Percentiles rank a stretch among this genome's conserved stretches.
Conservation (phyloP, 2,888 invertebrate species). For the Eristalis intricaria region DNA sequence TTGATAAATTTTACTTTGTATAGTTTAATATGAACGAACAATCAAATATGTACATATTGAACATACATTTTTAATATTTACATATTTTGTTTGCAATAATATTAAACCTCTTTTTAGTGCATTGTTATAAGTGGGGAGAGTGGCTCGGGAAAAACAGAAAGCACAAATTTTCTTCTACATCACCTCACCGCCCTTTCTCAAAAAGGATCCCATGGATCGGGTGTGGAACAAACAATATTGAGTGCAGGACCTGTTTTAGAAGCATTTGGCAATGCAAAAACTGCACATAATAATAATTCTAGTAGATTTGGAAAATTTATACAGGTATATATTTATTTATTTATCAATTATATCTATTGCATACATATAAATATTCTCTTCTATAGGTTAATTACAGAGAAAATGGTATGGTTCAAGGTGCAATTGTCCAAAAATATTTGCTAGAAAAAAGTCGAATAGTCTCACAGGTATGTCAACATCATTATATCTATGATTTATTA, state of each 20-base stretch:
- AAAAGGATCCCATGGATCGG: slow-evolving; percentile 95
- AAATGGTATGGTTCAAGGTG: slow-evolving; percentile 99
- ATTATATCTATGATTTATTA: background rate
- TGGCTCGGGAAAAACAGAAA: slow-evolving; percentile 98
- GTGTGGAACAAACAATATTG: slow-evolving; percentile 97
- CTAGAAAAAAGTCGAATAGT: slow-evolving; percentile 97
- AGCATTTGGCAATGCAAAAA: slow-evolving; percentile 99
- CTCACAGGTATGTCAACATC: slow-evolving; percentile 83
- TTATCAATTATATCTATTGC: background rate
- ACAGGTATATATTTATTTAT: slow-evolving; percentile 82
- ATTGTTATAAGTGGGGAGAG: slow-evolving; percentile 98
- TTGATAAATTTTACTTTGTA: too few species aligned
- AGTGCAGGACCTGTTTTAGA: slow-evolving; percentile 98
- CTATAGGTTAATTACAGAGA: slow-evolving; percentile 93
- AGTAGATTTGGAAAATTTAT: slow-evolving; percentile 99
- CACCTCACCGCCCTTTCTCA: slow-evolving; percentile 97
- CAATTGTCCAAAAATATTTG: slow-evolving; percentile 97
- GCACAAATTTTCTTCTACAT: slow-evolving; percentile 96
- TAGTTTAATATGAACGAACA: too few species aligned
- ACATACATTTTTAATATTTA: background rate
- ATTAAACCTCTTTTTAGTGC: slow-evolving; percentile 82
- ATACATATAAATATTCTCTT: background rate
- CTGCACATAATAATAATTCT: slow-evolving; percentile 98
- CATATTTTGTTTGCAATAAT: background rate
- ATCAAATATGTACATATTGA: too few species aligned